Conservation (phyloP, 53 echinoderm and acorn worm species). For the Hippasteria phrygiana region DNA sequence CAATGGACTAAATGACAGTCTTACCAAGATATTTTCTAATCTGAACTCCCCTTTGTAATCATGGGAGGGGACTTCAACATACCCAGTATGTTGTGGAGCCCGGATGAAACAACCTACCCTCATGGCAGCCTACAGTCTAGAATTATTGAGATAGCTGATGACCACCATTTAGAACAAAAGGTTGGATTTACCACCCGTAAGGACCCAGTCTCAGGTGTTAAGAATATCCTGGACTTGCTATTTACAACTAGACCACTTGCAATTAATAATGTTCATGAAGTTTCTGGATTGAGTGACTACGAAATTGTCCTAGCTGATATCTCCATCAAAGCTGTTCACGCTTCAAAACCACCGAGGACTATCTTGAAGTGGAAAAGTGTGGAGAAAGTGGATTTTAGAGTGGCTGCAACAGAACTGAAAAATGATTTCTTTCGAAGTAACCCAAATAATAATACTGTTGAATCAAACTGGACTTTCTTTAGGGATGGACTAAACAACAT, state of each 20-base stretch:
- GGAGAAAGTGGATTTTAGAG: conserved; percentile 33
- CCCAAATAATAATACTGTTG: conserved; percentile 43
- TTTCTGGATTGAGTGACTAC: conserved; percentile 34
- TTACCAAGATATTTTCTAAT: background rate
- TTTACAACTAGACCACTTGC: conserved; percentile 53
- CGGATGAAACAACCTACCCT: conserved; percentile 23
- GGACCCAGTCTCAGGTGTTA: conserved; percentile 50
- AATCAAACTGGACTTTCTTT: conserved; percentile 52
- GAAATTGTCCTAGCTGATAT: conserved; percentile 26
- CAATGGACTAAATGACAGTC: conserved; percentile 17
- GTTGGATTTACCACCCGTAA: conserved; percentile 44
- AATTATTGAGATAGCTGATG: conserved; percentile 55
- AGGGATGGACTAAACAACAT: conserved; percentile 44
- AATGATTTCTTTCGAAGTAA: conserved; percentile 10
- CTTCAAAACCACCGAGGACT: conserved; percentile 28
- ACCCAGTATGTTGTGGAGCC: conserved; percentile 44
- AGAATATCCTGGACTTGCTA: conserved; percentile 54
- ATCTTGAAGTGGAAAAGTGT: conserved; percentile 58
- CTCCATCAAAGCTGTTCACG: conserved; percentile 30
- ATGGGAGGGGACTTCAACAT: conserved; percentile 61
- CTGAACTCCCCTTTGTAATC: conserved; percentile 55
- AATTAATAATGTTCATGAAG: conserved; percentile 38
- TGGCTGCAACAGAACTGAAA: conserved; percentile 18
- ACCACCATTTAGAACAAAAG: conserved; percentile 42
- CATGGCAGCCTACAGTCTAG: conserved; percentile 43